phyloP scores from a whole-genome alignment of 2,797 vertebrate species.

The Microctenopoma steveboyesi region DNA sequence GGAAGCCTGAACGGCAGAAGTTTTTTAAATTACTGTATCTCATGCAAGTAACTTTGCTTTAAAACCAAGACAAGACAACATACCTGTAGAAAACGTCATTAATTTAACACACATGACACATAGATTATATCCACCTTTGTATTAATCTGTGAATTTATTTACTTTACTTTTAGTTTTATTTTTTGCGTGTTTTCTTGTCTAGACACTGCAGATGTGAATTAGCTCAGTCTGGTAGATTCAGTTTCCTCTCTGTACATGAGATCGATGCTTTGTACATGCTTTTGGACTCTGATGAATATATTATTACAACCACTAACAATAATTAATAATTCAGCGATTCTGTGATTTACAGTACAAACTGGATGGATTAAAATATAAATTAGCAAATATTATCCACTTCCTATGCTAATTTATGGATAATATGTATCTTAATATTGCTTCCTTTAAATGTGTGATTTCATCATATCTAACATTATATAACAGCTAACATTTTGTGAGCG shows the following conservation, averaged over 20 bases:
- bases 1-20: constrained; percentile 53
- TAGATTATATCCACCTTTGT: too few species aligned
- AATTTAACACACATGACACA: too few species aligned
- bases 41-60: background rate
- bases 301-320: too few species aligned
- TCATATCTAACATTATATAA: background rate
- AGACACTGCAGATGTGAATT: too few species aligned
- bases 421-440: background rate
- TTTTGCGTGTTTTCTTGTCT: too few species aligned
- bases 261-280: too few species aligned
- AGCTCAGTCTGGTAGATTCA: too few species aligned
- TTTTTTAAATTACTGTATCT: background rate
- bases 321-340: background rate
- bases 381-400: background rate
- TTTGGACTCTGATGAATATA: too few species aligned
- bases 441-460: background rate
- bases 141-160: background rate
- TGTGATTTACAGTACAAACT: background rate
- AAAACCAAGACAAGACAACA: background rate
- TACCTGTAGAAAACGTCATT: too few species aligned
- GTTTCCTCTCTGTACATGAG: too few species aligned
- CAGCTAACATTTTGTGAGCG: background rate
- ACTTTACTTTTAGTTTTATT: background rate
- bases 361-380: background rate
- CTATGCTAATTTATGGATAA: background rate